These are phyloP conservation scores for Epizoanthus rinbou DNA, from an alignment of 92 coral and sea anemone genomes.

Conservation along the genomic window DNA sequence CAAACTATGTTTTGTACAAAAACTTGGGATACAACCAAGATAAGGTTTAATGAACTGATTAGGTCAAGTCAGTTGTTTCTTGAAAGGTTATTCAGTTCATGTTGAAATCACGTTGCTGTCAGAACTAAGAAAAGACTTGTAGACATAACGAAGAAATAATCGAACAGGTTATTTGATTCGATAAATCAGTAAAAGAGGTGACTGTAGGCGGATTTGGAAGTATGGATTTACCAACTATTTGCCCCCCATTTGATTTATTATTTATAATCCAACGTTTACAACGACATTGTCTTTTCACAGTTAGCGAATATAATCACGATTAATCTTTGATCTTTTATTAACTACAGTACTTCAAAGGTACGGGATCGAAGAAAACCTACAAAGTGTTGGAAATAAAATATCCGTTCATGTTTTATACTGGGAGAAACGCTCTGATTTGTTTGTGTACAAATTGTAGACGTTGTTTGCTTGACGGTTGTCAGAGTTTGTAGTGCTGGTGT, in stretches of 20 bases:
- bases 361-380: background rate
- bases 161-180: slow-evolving; percentile 1
- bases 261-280: slow-evolving; percentile 72
- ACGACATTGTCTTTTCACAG: slow-evolving; percentile 68
- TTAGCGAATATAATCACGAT: slow-evolving; percentile 58
- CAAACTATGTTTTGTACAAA: slow-evolving; percentile 20
- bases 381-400: background rate
- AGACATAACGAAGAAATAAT: background rate
- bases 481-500: background rate
- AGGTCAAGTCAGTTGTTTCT: slow-evolving; percentile 15
- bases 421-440: slow-evolving; percentile 12
- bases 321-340: slow-evolving; percentile 72
- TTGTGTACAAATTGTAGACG: slow-evolving; percentile 7
- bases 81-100: slow-evolving; percentile 2
- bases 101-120: slow-evolving; percentile 31
- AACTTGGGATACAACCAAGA: slow-evolving; percentile 26
- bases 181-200: slow-evolving; percentile 1
- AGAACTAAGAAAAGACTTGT: background rate
- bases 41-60: slow-evolving; percentile 42
- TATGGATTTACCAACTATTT: slow-evolving; percentile 57
- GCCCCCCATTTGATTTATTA: slow-evolving; percentile 74
- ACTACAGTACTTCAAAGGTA: background rate
- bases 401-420: background rate
- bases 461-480: slow-evolving; percentile 33
- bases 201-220: slow-evolving; percentile 25